These are phyloP conservation scores for Nymphalis polychloros DNA, from an alignment of 2,888 invertebrate genomes.

Conservation along the genomic window DNA sequence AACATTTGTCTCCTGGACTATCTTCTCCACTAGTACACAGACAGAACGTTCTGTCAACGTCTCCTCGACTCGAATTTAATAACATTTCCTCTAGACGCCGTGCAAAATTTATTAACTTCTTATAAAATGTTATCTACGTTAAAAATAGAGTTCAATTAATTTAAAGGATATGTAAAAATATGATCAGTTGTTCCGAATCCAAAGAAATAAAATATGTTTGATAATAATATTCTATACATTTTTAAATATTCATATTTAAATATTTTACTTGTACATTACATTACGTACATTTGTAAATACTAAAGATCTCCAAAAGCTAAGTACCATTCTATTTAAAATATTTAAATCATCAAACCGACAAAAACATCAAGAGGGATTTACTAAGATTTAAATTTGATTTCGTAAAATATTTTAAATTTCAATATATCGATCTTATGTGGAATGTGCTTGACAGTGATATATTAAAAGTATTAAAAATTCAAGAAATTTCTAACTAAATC, in stretches of 20 bases:
- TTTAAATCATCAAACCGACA: too few species aligned
- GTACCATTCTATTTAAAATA: too few species aligned
- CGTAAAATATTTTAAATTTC: neutral
- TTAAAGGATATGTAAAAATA: neutral
- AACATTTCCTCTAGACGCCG: conserved; percentile 51
- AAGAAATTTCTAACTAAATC: conserved; percentile 13
- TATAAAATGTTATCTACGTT: conserved; percentile 47
- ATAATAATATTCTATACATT: too few species aligned
- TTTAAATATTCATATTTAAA: neutral
- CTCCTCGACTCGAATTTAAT: conserved; percentile 52
- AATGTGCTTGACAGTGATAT: conserved; percentile 14
- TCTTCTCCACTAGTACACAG: conserved; percentile 39
- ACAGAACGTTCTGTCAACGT: conserved; percentile 55
- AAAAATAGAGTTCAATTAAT: conserved; percentile 13
- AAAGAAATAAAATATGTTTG: too few species aligned
- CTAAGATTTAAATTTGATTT: conserved; percentile 6
- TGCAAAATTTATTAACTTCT: conserved; percentile 59
- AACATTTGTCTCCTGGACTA: conserved; percentile 24
- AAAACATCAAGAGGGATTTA: too few species aligned
- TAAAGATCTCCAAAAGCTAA: too few species aligned
- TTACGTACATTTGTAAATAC: too few species aligned
- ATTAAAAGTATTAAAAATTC: conserved; percentile 22
- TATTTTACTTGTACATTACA: neutral
- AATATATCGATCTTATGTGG: conserved; percentile 1
- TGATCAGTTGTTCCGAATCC: too few species aligned